These are phyloP conservation scores for Elgonia sp. DNA, from an alignment of 2,888 invertebrate species.

Conservation along the genomic window DNA sequence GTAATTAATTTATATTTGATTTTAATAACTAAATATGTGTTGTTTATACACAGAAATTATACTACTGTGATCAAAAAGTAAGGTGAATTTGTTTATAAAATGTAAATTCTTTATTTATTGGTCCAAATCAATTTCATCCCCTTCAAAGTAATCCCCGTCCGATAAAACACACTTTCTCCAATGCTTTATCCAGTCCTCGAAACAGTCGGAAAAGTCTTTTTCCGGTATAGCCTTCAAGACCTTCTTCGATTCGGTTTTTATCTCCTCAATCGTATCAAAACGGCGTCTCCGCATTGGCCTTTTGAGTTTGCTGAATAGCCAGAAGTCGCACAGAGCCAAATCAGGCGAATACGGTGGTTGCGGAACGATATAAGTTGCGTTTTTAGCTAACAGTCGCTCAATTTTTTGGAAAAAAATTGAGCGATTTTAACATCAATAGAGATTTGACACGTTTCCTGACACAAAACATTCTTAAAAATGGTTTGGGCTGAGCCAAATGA, in stretches of 20 bases:
- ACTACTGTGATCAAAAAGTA: too few relatives aligned
- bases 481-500: background rate
- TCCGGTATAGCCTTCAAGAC: conserved; percentile 60
- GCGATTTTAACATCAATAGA: background rate
- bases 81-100: too few relatives aligned
- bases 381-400: conserved; percentile 44
- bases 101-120: too few relatives aligned
- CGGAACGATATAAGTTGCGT: conserved; percentile 65
- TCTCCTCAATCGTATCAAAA: background rate
- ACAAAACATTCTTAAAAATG: background rate
- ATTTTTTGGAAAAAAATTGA: background rate
- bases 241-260: background rate
- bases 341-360: conserved; percentile 75
- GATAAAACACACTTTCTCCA: background rate
- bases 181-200: conserved; percentile 72
- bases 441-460: background rate
- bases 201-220: conserved; percentile 67
- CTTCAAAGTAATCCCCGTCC: background rate
- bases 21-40: too few relatives aligned
- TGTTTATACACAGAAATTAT: too few relatives aligned
- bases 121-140: background rate
- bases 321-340: background rate
- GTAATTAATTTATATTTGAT: too few relatives aligned
- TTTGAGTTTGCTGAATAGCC: background rate
- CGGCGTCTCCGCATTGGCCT: background rate